phyloP scores from a whole-genome alignment of 2,888 invertebrate species.

The Calameuta pallipes region DNA sequence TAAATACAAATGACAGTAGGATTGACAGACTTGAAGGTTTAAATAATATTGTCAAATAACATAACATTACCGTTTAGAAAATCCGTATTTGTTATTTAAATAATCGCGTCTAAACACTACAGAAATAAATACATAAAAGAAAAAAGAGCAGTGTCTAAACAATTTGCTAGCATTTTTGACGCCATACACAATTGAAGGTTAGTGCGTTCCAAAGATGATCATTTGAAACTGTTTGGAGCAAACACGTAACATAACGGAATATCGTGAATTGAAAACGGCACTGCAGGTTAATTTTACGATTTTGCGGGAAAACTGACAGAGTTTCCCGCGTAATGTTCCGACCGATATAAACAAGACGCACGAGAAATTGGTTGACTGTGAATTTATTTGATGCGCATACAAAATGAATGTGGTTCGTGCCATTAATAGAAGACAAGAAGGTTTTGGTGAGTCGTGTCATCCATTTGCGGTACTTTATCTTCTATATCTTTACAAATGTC shows the following conservation, averaged over 20 bases:
- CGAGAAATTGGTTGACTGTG: neutral
- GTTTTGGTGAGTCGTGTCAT: conserved; percentile 48
- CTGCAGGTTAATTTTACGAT: neutral
- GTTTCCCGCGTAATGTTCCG: conserved; percentile 23
- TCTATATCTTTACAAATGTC: neutral
- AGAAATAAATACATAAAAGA: neutral
- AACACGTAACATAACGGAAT: neutral
- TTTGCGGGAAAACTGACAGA: conserved; percentile 29
- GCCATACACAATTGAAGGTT: neutral
- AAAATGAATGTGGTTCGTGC: conserved; percentile 53
- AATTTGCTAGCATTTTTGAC: neutral
- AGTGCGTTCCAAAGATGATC: neutral
- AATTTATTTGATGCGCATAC: conserved; percentile 3
- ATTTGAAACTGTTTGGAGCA: neutral
- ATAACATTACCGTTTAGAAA: neutral
- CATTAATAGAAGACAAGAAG: conserved; percentile 50
- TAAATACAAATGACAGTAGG: neutral
- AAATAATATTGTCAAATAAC: neutral
- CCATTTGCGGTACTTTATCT: neutral
- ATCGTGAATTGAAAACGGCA: neutral
- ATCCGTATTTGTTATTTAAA: neutral
- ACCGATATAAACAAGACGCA: neutral
- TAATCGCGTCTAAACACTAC: neutral
- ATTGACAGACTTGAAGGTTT: neutral
- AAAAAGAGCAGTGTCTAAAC: neutral